phyloP scores from a whole-genome alignment of 2,113 vertebrate genomes.

The Zingel zingel region DNA sequence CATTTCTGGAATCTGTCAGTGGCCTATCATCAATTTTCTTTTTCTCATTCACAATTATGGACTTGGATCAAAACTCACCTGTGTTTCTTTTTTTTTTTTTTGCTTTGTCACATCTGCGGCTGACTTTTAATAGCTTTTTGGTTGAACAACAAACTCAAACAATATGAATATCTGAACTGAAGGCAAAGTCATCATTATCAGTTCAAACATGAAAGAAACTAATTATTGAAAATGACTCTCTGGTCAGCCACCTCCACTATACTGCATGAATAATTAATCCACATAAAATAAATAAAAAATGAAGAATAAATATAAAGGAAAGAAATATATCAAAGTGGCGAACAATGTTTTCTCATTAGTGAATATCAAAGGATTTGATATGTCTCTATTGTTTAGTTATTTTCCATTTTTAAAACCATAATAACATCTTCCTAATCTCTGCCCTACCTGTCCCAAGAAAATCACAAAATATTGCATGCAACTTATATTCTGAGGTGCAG shows the following conservation, averaged over 20 bases:
- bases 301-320: neutral
- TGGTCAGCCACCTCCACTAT: neutral
- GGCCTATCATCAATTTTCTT: conserved; percentile 23
- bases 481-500: neutral
- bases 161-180: conserved; percentile 21
- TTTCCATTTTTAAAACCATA: neutral
- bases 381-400: neutral
- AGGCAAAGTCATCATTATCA: conserved; percentile 12
- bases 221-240: conserved; percentile 17
- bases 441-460: neutral
- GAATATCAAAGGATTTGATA: neutral
- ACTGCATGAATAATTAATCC: neutral
- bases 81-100: conserved; percentile 6
- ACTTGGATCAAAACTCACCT: conserved; percentile 4
- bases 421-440: neutral
- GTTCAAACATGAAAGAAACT: conserved; percentile 26
- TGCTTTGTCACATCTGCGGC: neutral
- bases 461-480: neutral
- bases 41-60: conserved; percentile 19
- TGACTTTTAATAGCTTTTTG: conserved; percentile 15
- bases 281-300: neutral
- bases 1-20: conserved; percentile 18
- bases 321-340: neutral
- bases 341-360: too few species aligned
- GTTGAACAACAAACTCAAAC: conserved; percentile 3